Conservation (phyloP, 1,140 invertebrate genomes). For the Nylanderia fulva region DNA sequence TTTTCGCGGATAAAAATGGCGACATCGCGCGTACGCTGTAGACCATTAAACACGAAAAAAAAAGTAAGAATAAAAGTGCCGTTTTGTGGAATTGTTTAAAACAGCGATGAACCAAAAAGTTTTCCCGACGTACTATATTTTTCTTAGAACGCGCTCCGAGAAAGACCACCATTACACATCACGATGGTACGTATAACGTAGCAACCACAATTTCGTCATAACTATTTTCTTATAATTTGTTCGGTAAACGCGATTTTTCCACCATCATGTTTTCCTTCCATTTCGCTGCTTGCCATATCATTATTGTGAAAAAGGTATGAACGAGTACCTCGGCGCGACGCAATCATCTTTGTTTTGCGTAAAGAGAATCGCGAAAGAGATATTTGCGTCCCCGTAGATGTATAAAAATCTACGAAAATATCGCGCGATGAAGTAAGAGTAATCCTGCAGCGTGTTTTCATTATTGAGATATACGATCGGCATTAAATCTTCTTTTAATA, state of each 20-base stretch:
- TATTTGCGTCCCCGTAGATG: not conserved
- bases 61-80: not conserved
- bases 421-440: conserved; percentile 3
- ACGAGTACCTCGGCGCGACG: not conserved
- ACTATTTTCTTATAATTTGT: conserved; percentile 58
- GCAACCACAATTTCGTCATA: conserved; percentile 35
- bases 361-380: not conserved
- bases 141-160: conserved; percentile 36
- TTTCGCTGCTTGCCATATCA: conserved; percentile 22
- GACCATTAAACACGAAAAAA: not conserved
- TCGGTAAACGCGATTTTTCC: conserved; percentile 38
- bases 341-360: conserved; percentile 32
- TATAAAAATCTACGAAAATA: conserved; percentile 18
- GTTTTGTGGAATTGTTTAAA: conserved; percentile 8
- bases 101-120: not conserved
- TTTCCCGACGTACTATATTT: conserved; percentile 26
- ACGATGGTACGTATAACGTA: not conserved
- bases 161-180: conserved; percentile 35
- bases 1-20: conserved; percentile 29
- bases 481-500: not conserved
- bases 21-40: not conserved
- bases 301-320: conserved; percentile 24
- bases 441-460: not conserved
- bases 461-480: not conserved
- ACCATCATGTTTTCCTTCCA: conserved; percentile 61